Evolutionary conservation across 1,140 invertebrate genomes (phyloP), one percentile per base, ranked within the genome.

Genomic region (Propsilocerus akamusi): DNA sequence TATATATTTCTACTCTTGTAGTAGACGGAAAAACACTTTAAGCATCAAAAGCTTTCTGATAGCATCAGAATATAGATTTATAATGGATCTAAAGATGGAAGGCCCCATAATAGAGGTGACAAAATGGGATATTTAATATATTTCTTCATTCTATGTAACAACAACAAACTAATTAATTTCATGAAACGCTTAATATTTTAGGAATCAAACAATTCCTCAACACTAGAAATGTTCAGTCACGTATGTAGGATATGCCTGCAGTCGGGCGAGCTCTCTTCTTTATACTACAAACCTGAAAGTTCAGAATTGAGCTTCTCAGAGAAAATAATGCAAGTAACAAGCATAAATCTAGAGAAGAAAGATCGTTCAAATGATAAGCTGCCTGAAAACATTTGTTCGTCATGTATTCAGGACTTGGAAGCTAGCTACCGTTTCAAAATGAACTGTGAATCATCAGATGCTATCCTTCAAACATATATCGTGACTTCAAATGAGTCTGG

Each of bases 321-420:
- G 17, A 41, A 41, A 20, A 41, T 41, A 20, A 20, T 41, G 14
- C 34, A 41, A 41, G 34, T 41, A 17, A 41, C 14, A 17, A 17
- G 10, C 2, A 37, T 17, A 17, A 14, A 20, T 41, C 8, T 41
- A 41, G 34, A 41, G 22, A 30, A 10, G 28, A 41, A 41, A 41
- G 34, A 14, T n/a, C n/a, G n/a, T n/a, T n/a, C n/a, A n/a, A n/a
- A 41, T 6, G 5, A 7, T 20, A 60, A 62, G 4, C 56, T 59
- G 37, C 61, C 63, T 20, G 54, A 61, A 23, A 59, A 63, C 49
- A 65, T 65, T 28, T 65, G 63, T 37, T 48, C 51, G 23, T 51
- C 51, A 24, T 65, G 63, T 17, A 52, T 57, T 23, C 48, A 54
- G 7, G 63, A 65, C 48, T 50, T 65, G 1, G 53, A 54, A 24